Conservation (phyloP, 2,797 vertebrate genomes). For the Geotria australis region DNA sequence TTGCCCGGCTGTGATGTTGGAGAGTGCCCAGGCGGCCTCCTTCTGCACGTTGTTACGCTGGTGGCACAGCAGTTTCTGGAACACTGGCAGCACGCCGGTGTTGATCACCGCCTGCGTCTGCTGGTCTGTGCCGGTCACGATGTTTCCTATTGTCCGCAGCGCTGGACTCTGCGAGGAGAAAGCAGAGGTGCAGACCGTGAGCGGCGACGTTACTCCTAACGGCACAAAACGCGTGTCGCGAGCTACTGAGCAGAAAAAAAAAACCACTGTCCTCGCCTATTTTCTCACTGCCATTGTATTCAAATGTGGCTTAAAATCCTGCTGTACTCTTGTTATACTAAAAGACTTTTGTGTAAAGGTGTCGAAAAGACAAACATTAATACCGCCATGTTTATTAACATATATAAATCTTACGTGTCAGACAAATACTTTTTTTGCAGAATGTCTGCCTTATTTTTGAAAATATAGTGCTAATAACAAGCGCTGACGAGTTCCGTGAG, state of each 20-base stretch:
- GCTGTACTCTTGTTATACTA: no score
- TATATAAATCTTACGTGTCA: no score
- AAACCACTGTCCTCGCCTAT: no score
- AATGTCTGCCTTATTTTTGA: no score
- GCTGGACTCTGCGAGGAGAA: conserved; percentile 26
- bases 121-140: conserved; percentile 47
- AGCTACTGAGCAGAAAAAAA: neutral
- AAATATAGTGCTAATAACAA: no score
- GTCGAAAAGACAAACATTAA: no score
- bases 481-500: no score
- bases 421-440: no score
- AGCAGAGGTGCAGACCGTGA: neutral
- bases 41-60: conserved; percentile 30
- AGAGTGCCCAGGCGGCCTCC: conserved; percentile 43
- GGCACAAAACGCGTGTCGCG: neutral
- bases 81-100: conserved; percentile 17
- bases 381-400: no score
- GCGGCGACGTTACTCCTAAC: neutral
- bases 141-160: conserved; percentile 42
- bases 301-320: no score
- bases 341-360: no score
- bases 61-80: conserved; percentile 32
- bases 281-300: no score
- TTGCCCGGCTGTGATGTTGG: conserved; percentile 57
- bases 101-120: conserved; percentile 51